These are phyloP conservation scores for Galeruca laticollis DNA, from an alignment of 2,888 invertebrate species.

Conservation along the genomic window DNA sequence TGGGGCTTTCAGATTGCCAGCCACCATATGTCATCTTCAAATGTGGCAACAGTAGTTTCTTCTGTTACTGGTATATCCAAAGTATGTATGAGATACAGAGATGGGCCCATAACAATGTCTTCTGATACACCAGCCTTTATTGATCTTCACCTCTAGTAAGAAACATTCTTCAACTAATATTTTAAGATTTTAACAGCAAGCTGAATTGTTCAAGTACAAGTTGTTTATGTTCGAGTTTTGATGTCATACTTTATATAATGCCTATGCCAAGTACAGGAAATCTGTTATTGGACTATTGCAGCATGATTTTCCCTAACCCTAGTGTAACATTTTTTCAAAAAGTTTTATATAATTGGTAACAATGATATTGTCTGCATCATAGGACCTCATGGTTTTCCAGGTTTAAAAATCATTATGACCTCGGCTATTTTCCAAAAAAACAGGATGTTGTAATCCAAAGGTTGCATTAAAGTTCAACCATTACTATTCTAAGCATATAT, in stretches of 20 bases:
- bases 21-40: not conserved
- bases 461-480: too few relatives aligned
- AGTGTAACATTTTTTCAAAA: too few relatives aligned
- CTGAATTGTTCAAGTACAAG: not conserved
- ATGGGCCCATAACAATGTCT: not conserved
- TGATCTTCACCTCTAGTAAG: not conserved
- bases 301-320: too few relatives aligned
- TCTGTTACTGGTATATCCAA: not conserved
- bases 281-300: too few relatives aligned
- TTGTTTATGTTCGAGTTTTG: slow-evolving; percentile 10
- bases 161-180: not conserved
- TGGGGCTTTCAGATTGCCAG: too few relatives aligned
- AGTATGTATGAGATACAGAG: not conserved
- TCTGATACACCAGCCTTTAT: not conserved
- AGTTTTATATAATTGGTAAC: too few relatives aligned
- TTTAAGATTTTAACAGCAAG: not conserved
- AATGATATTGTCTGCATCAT: too few relatives aligned
- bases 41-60: not conserved
- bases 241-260: slow-evolving; percentile 23
- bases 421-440: too few relatives aligned
- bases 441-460: too few relatives aligned
- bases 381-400: too few relatives aligned
- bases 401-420: too few relatives aligned
- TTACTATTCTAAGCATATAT: too few relatives aligned
- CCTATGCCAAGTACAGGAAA: not conserved